Evolutionary conservation across 2,888 invertebrate genomes (phyloP), one percentile per base, ranked within the genome.

Genomic region (Tricholauxania praeusta): DNA sequence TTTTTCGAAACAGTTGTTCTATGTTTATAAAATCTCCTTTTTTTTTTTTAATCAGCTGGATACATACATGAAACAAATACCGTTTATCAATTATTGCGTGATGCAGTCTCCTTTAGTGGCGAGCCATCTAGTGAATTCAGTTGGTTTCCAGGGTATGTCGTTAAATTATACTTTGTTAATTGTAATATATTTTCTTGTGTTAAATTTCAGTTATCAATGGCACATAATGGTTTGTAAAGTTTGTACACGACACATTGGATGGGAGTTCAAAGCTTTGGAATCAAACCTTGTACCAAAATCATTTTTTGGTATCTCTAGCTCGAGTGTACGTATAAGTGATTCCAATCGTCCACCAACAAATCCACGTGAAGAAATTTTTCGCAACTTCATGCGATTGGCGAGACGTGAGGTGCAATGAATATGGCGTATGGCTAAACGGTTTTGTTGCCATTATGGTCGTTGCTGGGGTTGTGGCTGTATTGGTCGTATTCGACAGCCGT

Each of bases 51-150:
- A 57, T 14, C 73, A 89, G 89, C 88, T 78, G 96, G 96, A 19
- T 90, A 91, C 81, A 92, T 95, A 66, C 94, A 94, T 82, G 95
- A 96, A 84, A 95, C 93, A 6, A 89, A 96, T 57, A 96, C 95
- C 0, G 89, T 93, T 1, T 88, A 89, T 74, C 87, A 88, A 69
- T 89, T 91, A 0, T 75, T 84, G 64, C 85, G 88, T 22, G 89
- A 90, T 75, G 87, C 90, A 19, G 81, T 86, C 53, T 85, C 91
- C 17, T 87, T 89, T 48, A 84, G 82, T 62, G 87, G 88, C 1
- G 88, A 89, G 63, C 90, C 93, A 1, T 92, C 93, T 1, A 90
- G 90, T n/a, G 91, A 93, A 79, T 93, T 92, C 82, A 93, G 92
- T 76, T 96, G 96, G 96, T 96, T 96, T 86, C 95, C 95, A 8